phyloP scores from a whole-genome alignment of 2,888 invertebrate genomes.

The Uloborus plumipes region DNA sequence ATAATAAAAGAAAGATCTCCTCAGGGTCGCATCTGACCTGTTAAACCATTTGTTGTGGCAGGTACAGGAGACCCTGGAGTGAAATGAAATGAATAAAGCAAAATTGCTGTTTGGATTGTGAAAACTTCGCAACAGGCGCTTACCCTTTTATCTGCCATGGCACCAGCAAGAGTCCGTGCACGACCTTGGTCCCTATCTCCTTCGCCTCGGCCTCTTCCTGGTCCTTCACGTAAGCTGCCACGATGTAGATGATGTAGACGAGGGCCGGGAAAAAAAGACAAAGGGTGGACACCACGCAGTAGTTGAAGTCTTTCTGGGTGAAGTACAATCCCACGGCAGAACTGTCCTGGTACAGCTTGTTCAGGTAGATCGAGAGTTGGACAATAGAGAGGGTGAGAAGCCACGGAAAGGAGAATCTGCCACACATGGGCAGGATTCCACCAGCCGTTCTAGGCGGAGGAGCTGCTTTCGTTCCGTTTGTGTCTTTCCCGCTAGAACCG shows the following conservation, averaged over 20 bases:
- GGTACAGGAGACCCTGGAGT: too few species aligned
- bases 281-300: conserved; percentile 51
- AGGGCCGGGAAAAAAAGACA: conserved; percentile 63
- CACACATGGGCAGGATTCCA: conserved; percentile 29
- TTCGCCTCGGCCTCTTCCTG: conserved; percentile 50
- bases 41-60: too few species aligned
- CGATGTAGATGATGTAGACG: conserved; percentile 66
- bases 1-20: too few species aligned
- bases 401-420: conserved; percentile 59
- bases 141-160: conserved; percentile 68
- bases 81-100: too few species aligned
- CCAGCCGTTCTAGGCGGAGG: not conserved
- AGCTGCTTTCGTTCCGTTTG: not conserved
- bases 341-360: conserved; percentile 67
- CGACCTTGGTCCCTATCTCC: conserved; percentile 63
- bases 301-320: conserved; percentile 45
- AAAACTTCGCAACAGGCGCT: not conserved
- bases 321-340: conserved; percentile 63
- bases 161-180: conserved; percentile 66
- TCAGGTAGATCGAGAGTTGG: conserved; percentile 64
- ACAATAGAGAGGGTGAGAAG: conserved; percentile 56
- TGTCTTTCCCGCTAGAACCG: not conserved
- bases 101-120: too few species aligned
- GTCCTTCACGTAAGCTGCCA: conserved; percentile 62
- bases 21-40: too few species aligned